phyloP scores from a whole-genome alignment of 2,797 vertebrate genomes.

The Danio albolineatus region DNA sequence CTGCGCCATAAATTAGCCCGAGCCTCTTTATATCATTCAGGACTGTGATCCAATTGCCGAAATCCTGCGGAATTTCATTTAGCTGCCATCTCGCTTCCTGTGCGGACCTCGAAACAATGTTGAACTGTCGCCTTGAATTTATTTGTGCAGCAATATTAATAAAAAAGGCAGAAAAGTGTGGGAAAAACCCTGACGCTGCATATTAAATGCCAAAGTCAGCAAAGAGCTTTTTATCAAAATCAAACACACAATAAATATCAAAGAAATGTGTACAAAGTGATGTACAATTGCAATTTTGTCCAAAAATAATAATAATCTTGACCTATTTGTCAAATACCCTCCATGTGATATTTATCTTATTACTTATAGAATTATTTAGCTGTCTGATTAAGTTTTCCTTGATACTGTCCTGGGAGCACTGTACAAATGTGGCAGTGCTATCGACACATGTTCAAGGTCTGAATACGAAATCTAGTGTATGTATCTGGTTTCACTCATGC shows the following conservation, averaged over 20 bases:
- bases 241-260: neutral
- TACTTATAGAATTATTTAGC: too few relatives aligned
- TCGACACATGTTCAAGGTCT: too few relatives aligned
- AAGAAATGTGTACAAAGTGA: too few relatives aligned
- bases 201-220: conserved; percentile 47
- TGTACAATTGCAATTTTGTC: too few relatives aligned
- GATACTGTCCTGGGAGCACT: too few relatives aligned
- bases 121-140: conserved; percentile 44
- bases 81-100: conserved; percentile 24
- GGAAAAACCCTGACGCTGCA: conserved; percentile 35
- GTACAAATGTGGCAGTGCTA: too few relatives aligned
- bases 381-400: too few relatives aligned
- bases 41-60: conserved; percentile 35
- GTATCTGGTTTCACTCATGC: too few relatives aligned
- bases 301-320: too few relatives aligned
- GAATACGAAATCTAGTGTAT: too few relatives aligned
- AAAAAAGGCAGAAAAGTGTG: conserved; percentile 5
- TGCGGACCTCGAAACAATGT: conserved; percentile 29
- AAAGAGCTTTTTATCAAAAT: conserved; percentile 33
- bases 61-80: conserved; percentile 37
- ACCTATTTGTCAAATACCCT: too few relatives aligned
- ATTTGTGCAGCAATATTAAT: conserved; percentile 12
- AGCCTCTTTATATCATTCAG: conserved; percentile 17
- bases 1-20: conserved; percentile 37
- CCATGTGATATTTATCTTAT: too few relatives aligned